Conservation (phyloP, 2,888 invertebrate species). For the Isoperla grammatica region DNA sequence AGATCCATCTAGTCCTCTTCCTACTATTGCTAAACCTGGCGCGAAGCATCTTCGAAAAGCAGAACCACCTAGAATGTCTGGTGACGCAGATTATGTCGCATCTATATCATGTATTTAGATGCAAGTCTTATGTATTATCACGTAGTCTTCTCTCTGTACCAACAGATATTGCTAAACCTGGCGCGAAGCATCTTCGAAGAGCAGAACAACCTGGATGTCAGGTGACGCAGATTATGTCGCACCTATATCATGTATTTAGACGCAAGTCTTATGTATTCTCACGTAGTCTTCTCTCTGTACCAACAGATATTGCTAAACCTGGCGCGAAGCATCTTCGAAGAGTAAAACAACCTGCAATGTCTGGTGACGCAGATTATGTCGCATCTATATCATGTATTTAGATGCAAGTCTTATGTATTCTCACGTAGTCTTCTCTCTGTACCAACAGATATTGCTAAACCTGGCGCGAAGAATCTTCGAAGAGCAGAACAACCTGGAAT, state of each 20-base stretch:
- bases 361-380: slow-evolving; percentile 97
- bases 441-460: slow-evolving; percentile 73
- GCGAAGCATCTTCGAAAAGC: too few relatives aligned
- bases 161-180: slow-evolving; percentile 79
- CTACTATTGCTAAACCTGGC: too few relatives aligned
- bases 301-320: slow-evolving; percentile 79
- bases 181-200: slow-evolving; percentile 94
- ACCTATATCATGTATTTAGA: too few relatives aligned
- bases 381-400: slow-evolving; percentile 84
- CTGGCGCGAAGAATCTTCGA: slow-evolving; percentile 92
- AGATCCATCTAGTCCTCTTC: too few relatives aligned
- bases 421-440: slow-evolving; percentile 57
- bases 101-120: too few relatives aligned
- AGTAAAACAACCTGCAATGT: slow-evolving; percentile 89
- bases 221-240: slow-evolving; percentile 95
- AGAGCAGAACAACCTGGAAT: slow-evolving; percentile 90
- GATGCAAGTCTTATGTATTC: slow-evolving; percentile 88
- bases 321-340: slow-evolving; percentile 92
- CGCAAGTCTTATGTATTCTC: too few relatives aligned
- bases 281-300: too few relatives aligned
- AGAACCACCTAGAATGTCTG: too few relatives aligned
- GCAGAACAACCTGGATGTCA: slow-evolving; percentile 86
- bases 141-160: slow-evolving; percentile 24
- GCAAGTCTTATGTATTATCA: too few relatives aligned
- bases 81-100: too few relatives aligned